Evolutionary conservation across 2,888 invertebrate genomes (phyloP), one percentile per base, ranked within the genome.

Genomic region (Anagyrus pseudococci): DNA sequence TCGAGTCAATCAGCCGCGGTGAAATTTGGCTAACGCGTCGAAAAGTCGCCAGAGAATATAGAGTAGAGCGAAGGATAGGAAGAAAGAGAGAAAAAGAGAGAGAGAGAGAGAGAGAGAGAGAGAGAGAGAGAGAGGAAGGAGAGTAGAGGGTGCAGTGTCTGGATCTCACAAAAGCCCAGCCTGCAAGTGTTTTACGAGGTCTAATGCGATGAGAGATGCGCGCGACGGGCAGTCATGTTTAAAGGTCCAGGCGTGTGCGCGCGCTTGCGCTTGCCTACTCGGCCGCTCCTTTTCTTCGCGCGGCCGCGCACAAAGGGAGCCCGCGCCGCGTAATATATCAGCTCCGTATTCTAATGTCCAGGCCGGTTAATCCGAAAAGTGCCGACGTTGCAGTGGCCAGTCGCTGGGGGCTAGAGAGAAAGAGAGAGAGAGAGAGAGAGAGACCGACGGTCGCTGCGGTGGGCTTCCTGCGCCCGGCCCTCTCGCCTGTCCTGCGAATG

Each of bases 141-240:
- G n/a, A n/a, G n/a, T n/a, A n/a, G n/a, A n/a, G n/a, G n/a, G n/a
- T n/a, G n/a, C n/a, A n/a, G n/a, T n/a, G n/a, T n/a, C n/a, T n/a
- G n/a, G n/a, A n/a, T n/a, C n/a, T 4, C 20, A 44, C 44, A 77
- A 77, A 75, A 37, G 33, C 17, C 23, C 22, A n/a, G 17, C 37
- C 19, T 33, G 64, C 62, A 71, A 73, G 75, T 77, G 76, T 77
- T 80, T 80, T 80, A 79, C 77, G 79, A 77, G 43, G 74, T 76
- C 78, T 80, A 80, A 80, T 76, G 73, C 78, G 79, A 80, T 80
- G 80, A 80, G 72, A 74, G 78, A 80, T 80, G 79, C 77, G 77
- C 74, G 68, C 73, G 68, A 70, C 70, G 73, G 67, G 72, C 78
- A 75, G 77, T 77, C 77, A 80, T 77, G 78, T 80, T 69, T 74